A percentile compares a stretch with the other conserved stretches of the same genome.
Conservation (phyloP, 2,113 vertebrate species). For the Bolborhynchus lineola region DNA sequence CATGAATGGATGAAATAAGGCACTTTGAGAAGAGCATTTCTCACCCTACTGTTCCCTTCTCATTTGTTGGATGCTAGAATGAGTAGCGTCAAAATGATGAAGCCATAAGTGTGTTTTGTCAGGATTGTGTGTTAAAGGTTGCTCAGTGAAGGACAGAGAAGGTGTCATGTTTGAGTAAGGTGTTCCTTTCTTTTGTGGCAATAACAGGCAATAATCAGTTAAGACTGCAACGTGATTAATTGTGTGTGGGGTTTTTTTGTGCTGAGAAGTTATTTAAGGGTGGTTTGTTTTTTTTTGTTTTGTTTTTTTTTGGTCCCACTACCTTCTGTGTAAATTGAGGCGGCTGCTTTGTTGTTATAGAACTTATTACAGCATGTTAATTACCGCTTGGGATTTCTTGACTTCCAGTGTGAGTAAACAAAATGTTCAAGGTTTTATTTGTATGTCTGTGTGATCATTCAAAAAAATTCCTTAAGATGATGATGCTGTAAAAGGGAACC, state of each 20-base stretch:
- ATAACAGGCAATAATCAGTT: background rate
- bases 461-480: background rate
- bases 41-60: background rate
- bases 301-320: background rate
- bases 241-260: background rate
- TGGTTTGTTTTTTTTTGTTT: background rate
- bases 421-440: background rate
- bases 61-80: background rate
- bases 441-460: background rate
- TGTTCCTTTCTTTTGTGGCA: background rate
- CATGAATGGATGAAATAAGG: background rate
- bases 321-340: background rate
- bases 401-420: background rate
- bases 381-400: background rate
- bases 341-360: background rate
- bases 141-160: background rate
- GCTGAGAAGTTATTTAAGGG: background rate
- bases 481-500: background rate
- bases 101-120: background rate
- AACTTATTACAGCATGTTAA: background rate
- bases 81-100: background rate
- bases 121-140: background rate
- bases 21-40: background rate
- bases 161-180: background rate
- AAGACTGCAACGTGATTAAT: background rate